phyloP scores from a whole-genome alignment of 2,888 invertebrate genomes.

The Pedicia rivosa region DNA sequence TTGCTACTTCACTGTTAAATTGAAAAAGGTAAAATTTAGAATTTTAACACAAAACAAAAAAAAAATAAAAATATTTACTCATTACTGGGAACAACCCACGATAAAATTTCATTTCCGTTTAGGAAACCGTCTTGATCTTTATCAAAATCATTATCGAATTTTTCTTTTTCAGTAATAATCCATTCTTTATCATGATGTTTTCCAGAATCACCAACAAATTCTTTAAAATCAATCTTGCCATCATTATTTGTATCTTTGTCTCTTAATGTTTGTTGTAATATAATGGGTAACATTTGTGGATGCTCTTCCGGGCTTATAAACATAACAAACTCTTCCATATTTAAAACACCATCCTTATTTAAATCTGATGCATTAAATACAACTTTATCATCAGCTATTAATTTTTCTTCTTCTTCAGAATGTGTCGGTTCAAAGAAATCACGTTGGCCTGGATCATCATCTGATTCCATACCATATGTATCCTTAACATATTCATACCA shows the following conservation, averaged over 20 bases:
- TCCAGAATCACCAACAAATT: conserved; percentile 30
- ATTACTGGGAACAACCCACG: conserved; percentile 85
- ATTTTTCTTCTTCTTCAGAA: conserved; percentile 36
- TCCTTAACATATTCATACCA: conserved; percentile 88
- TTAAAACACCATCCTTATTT: conserved; percentile 62
- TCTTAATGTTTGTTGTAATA: conserved; percentile 63
- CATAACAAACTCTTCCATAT: conserved; percentile 62
- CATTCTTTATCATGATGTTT: conserved; percentile 55
- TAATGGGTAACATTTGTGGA: conserved; percentile 64
- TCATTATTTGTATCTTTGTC: conserved; percentile 80
- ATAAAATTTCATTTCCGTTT: conserved; percentile 58
- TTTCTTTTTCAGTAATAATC: conserved; percentile 55
- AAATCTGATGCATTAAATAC: conserved; percentile 78
- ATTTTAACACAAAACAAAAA: no score
- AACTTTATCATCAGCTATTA: conserved; percentile 63
- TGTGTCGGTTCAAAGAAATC: conserved; percentile 25
- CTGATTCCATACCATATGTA: conserved; percentile 62
- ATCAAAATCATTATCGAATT: conserved; percentile 78
- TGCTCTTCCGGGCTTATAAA: conserved; percentile 93
- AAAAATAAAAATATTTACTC: conserved; percentile 57
- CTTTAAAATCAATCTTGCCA: conserved; percentile 64
- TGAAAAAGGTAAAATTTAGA: background rate
- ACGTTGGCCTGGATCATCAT: conserved; percentile 25
- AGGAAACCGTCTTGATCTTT: conserved; percentile 67
- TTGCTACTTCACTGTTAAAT: conserved; percentile 56